Percentiles rank a stretch among this genome's conserved stretches.
These are phyloP conservation scores for Amyelois transitella DNA, from an alignment of 1,140 invertebrate species.

Conservation along the genomic window DNA sequence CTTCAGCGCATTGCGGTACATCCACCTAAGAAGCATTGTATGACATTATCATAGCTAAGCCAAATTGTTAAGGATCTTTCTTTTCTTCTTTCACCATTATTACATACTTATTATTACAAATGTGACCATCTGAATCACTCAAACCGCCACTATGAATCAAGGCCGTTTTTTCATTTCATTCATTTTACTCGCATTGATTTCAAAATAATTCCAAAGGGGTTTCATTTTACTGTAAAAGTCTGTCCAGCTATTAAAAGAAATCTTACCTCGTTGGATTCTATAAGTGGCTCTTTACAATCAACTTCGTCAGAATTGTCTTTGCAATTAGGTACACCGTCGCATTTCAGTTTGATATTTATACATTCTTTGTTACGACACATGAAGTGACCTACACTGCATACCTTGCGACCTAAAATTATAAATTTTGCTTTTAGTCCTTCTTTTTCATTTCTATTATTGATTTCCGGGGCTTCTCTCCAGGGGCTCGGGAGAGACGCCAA, in stretches of 20 bases:
- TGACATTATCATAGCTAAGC: not conserved
- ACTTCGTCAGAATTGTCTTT: slow-evolving; percentile 75
- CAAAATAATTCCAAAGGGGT: too few species aligned
- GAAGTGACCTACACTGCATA: slow-evolving; percentile 76
- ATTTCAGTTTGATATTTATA: slow-evolving; percentile 73
- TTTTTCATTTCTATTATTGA: too few species aligned
- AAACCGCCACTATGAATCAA: too few species aligned
- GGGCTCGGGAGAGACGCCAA: too few species aligned
- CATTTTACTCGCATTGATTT: too few species aligned
- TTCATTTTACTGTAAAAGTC: not conserved
- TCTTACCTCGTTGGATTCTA: not conserved
- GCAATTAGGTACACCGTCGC: slow-evolving; percentile 85
- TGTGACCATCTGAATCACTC: too few species aligned
- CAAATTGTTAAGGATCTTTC: not conserved
- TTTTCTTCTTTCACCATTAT: too few species aligned
- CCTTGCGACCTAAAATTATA: slow-evolving; percentile 30
- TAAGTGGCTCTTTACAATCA: slow-evolving; percentile 30
- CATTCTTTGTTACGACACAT: slow-evolving; percentile 76
- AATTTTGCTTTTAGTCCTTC: not conserved
- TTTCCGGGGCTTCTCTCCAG: too few species aligned
- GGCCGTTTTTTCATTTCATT: too few species aligned
- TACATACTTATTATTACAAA: too few species aligned
- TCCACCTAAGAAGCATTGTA: slow-evolving; percentile 15
- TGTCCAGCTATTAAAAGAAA: not conserved
- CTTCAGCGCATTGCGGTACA: slow-evolving; percentile 46